A percentile compares a stretch with the other conserved stretches of the same genome.
Conservation (phyloP, 2,797 vertebrate genomes). For the Poeciliopsis turneri region DNA sequence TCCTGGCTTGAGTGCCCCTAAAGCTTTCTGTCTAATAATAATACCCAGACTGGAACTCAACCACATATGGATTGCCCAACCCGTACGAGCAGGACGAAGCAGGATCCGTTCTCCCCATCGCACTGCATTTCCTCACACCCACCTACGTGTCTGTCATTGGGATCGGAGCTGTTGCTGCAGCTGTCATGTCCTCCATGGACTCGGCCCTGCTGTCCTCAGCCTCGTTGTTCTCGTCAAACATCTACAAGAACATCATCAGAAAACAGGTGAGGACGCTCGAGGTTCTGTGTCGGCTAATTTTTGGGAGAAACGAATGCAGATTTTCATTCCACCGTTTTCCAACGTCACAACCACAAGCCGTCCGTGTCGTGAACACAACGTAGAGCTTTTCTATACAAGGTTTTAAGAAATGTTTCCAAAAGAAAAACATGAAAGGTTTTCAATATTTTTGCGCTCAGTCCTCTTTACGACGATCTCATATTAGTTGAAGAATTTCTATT, state of each 20-base stretch:
- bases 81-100: constrained; percentile 61
- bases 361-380: background rate
- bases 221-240: constrained; percentile 74
- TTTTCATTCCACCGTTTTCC: background rate
- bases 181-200: constrained; percentile 81
- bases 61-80: constrained; percentile 57
- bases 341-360: background rate
- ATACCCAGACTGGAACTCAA: constrained; percentile 74
- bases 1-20: background rate
- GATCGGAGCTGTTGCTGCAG: constrained; percentile 76
- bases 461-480: background rate
- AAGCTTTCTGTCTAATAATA: background rate
- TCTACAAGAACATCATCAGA: constrained; percentile 77
- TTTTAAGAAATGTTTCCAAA: background rate
- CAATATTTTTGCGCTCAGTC: background rate
- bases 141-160: constrained; percentile 60
- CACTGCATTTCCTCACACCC: constrained; percentile 68
- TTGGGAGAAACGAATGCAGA: background rate
- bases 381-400: background rate
- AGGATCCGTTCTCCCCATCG: constrained; percentile 70
- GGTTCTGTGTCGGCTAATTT: background rate
- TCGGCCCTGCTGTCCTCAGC: constrained; percentile 78
- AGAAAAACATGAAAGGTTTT: background rate
- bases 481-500: no score
- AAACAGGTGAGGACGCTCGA: constrained; percentile 46